Conservation (phyloP, 2,113 vertebrate genomes). For the Notechis scutatus region DNA sequence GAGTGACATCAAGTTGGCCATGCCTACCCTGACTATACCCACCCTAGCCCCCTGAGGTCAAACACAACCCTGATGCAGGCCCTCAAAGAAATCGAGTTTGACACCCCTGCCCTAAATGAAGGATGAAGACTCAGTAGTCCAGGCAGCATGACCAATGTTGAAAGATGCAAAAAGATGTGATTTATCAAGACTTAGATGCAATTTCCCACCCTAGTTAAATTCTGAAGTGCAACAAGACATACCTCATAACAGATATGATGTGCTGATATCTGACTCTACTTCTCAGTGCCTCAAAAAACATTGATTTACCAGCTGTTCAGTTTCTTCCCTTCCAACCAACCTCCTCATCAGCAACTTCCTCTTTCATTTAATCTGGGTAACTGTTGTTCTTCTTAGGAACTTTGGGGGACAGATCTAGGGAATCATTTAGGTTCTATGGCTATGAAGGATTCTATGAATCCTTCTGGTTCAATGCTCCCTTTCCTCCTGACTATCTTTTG, state of each 20-base stretch:
- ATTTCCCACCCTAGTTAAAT: not conserved
- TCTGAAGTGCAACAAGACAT: not conserved
- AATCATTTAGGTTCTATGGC: not conserved
- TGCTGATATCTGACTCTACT: not conserved
- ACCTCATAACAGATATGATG: not conserved
- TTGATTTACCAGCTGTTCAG: not conserved
- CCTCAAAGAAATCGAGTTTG: no score
- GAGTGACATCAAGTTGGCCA: no score
- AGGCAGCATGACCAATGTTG: not conserved
- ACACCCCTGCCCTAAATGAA: not conserved
- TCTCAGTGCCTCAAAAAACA: not conserved
- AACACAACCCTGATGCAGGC: no score
- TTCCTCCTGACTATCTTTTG: not conserved
- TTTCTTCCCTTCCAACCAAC: not conserved
- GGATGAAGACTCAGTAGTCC: not conserved
- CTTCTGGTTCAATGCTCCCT: not conserved
- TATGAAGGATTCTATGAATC: not conserved
- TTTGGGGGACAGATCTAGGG: not conserved
- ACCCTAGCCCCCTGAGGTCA: no score
- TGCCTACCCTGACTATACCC: no score
- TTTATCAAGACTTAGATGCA: not conserved
- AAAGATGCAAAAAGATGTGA: not conserved
- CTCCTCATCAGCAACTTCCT: not conserved
- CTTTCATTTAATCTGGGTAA: not conserved
- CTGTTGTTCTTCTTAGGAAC: not conserved